Evolutionary conservation across 2,113 vertebrate genomes (phyloP), one percentile per base, ranked within the genome.

Genomic region (Trochalopteron elliotii): DNA sequence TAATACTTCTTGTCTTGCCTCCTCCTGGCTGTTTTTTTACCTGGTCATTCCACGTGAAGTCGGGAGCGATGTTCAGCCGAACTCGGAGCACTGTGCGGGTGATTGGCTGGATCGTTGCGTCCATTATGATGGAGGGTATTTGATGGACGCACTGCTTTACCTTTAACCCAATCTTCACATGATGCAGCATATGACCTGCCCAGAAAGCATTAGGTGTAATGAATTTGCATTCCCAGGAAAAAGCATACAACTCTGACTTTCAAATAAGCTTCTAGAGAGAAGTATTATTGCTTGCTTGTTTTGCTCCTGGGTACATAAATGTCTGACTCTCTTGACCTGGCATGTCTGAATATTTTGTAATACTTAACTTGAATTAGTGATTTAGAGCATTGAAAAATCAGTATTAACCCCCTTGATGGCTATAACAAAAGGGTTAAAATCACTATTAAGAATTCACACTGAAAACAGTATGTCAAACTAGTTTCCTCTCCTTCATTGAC

Each of bases 81-180:
- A 99, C 99, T 8, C 99, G 98, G 28, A 99, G 98, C 53, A 99
- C 99, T 0, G 99, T 99, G 92, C 99, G 98, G 27, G 99, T 99
- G 97, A 99, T 99, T 94, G 99, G 99, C 93, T 99, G 99, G 95
- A 99, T 99, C 5, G 96, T 98, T 50, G 99, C 99, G 97, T 99
- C 99, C 99, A 99, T 98, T 24, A 97, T 83, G 92, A 99, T 97
- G 18, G 99, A 98, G 61, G 99, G 99, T 92, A 99, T 99, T 98
- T 99, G 99, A 95, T 99, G 99, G 90, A 98, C 99, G 53, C 99
- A 99, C 47, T 99, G 99, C 69, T 99, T 99, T 97, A 99, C 99
- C 94, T 99, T 98, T 83, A 99, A 89, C 40, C 99, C 99, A 47
- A 99, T 98, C 96, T 99, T 99, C 96, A 99, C 99, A 90, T 99